phyloP scores from a whole-genome alignment of 2,888 invertebrate genomes.

The Tipula confusa region DNA sequence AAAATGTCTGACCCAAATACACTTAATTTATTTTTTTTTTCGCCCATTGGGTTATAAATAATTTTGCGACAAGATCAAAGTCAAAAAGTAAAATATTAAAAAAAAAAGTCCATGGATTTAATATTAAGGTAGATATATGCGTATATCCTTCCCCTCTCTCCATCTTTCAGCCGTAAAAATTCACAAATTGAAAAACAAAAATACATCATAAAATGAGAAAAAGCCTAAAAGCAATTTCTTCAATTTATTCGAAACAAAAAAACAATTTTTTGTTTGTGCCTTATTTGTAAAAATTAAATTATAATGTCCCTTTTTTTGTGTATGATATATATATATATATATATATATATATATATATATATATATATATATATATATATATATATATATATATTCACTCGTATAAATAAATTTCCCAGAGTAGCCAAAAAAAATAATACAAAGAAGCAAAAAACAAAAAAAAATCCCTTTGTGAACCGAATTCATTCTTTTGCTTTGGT shows the following conservation, averaged over 20 bases:
- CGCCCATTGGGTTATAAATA: neutral
- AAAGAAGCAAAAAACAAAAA: neutral
- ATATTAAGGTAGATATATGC: neutral
- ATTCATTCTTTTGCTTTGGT: neutral
- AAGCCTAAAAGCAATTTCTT: slow-evolving; percentile 25
- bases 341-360: too few species aligned
- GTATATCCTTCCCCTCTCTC: neutral
- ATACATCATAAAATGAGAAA: neutral
- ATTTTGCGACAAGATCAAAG: neutral
- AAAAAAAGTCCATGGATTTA: neutral
- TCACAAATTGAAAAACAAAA: slow-evolving; percentile 14
- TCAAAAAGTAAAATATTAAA: neutral
- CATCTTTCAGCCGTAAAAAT: neutral
- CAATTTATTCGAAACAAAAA: slow-evolving; percentile 8
- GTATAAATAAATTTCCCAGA: neutral
- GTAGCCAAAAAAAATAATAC: neutral
- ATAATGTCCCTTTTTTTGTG: neutral
- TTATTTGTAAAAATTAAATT: slow-evolving; percentile 25
- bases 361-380: too few species aligned
- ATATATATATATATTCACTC: too few species aligned
- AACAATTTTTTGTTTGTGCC: neutral
- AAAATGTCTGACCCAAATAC: too few species aligned
- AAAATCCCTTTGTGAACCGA: neutral
- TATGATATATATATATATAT: too few species aligned
- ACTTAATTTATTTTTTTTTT: too few species aligned